A percentile compares a stretch with the other conserved stretches of the same genome.
Evolutionary conservation across 2,888 invertebrate genomes (phyloP).

Genomic region (Caenorhabditis becei): DNA sequence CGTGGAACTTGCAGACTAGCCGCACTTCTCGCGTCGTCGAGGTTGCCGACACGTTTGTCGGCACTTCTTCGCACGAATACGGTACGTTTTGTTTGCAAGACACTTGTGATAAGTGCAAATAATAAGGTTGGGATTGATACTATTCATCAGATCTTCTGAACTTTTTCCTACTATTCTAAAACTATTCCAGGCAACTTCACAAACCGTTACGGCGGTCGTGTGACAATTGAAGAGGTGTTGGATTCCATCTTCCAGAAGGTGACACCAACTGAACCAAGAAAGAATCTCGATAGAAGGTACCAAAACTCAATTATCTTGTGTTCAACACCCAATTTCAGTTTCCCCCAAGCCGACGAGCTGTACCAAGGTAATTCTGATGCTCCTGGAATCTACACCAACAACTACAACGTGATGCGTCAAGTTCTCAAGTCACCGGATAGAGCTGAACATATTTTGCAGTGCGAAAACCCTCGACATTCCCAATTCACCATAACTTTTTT

Average conservation of each 20-base stretch:
- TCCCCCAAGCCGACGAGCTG: conserved; percentile 59
- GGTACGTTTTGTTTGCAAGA: conserved; percentile 62
- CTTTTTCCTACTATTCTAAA: too few species aligned
- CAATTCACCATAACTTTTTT: too few species aligned
- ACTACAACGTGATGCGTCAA: conserved; percentile 78
- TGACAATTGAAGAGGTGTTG: conserved; percentile 93
- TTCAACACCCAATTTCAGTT: conserved; percentile 17
- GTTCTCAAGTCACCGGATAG: conserved; percentile 77
- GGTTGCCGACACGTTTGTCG: conserved; percentile 82
- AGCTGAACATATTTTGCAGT: conserved; percentile 78
- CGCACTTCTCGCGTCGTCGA: conserved; percentile 79
- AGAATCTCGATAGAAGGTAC: conserved; percentile 71
- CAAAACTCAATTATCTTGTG: neutral
- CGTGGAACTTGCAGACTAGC: conserved; percentile 77
- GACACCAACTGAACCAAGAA: conserved; percentile 85
- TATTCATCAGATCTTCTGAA: too few species aligned
- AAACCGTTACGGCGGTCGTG: conserved; percentile 76
- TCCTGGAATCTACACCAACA: conserved; percentile 78
- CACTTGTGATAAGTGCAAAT: conserved; percentile 54
- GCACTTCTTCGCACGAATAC: conserved; percentile 68
- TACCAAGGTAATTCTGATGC: conserved; percentile 75
- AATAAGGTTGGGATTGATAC: conserved; percentile 13
- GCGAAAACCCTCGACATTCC: conserved; percentile 16
- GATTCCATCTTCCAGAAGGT: conserved; percentile 89
- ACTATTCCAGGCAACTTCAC: conserved; percentile 64